Evolutionary conservation across 2,797 vertebrate genomes (phyloP), one percentile per base, ranked within the genome.

Genomic region (Gobionotothen gibberifrons): DNA sequence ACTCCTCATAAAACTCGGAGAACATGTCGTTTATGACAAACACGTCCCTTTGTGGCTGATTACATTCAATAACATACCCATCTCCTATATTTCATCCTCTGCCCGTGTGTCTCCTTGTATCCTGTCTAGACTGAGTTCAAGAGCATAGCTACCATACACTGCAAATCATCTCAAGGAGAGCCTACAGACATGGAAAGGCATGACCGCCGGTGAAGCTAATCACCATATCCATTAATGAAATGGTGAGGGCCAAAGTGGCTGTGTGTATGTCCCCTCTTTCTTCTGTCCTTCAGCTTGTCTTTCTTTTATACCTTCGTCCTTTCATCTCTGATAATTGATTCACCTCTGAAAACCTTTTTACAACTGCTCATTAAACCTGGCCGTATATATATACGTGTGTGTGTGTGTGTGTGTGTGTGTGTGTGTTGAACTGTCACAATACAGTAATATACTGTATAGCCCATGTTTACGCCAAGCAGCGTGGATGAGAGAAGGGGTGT

Each of bases 141-240:
- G 90, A 91, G 80, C 91, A 67, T 56, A 83, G 79, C 75, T 47
- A 43, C 68, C 78, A 61, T 40, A 49, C 59, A 60, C 75, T 52
- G 69, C 92, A 92, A 93, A 93, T 93, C 92, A 92, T 87, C 83
- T 82, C 84, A 91, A 93, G 90, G 89, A 84, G 88, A 91, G 62
- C 42, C 26, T 56, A 61, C 67, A 55, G 88, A 90, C 82, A 69
- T 85, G 65, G 77, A 82, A 82, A 85, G 85, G 74, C 90, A 87
- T 69, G 74, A 66, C 82, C 72, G 69, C 82, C 72, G 69, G 51
- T 64, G 74, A 61, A 86, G 76, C 85, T 77, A 83, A 92, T 91
- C 83, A 91, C 79, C 89, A 86, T 78, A 86, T 90, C 89, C 89
- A 92, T 93, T 93, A 92, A 88, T 56, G 82, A 85, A 84, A 81